phyloP scores from a whole-genome alignment of 2,797 vertebrate species.

The Sphenodon punctatus region DNA sequence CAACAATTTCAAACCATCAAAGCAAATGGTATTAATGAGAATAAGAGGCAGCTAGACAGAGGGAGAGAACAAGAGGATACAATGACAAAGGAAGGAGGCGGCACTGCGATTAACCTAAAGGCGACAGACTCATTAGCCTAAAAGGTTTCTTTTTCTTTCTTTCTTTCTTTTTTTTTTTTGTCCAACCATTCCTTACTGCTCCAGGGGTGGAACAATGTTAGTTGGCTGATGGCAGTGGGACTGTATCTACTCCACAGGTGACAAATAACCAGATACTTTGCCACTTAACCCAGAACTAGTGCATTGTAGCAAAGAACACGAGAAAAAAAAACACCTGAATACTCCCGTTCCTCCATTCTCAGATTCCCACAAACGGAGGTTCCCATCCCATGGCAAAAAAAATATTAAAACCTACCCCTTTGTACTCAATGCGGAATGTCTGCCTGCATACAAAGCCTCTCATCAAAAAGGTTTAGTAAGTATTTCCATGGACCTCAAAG shows the following conservation, averaged over 20 bases:
- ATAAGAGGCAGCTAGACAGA: slow-evolving; percentile 57
- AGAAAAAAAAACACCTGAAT: background rate
- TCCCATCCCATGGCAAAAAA: slow-evolving; percentile 18
- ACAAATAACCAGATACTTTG: background rate
- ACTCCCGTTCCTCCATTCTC: too few species aligned
- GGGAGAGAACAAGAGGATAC: slow-evolving; percentile 36
- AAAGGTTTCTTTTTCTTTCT: slow-evolving; percentile 18
- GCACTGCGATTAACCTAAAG: slow-evolving; percentile 28
- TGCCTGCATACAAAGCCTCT: slow-evolving; percentile 30
- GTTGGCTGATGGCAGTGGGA: background rate
- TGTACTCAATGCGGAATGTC: slow-evolving; percentile 24
- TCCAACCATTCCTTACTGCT: slow-evolving; percentile 19
- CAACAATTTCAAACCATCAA: slow-evolving; percentile 64
- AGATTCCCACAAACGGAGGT: background rate
- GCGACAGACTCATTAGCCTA: background rate
- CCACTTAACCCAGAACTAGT: background rate
- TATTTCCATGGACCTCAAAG: slow-evolving; percentile 16
- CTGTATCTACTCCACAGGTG: background rate
- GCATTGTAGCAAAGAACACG: background rate
- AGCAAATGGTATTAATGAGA: slow-evolving; percentile 56
- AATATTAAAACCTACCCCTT: slow-evolving; percentile 28
- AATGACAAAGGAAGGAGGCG: slow-evolving; percentile 55
- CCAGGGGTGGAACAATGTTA: background rate
- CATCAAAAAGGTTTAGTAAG: slow-evolving; percentile 48
- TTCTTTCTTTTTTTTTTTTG: background rate